Base-by-base conservation (phyloP, 2,113 vertebrate genomes). In the Telmatochromis brichardi region DNA sequence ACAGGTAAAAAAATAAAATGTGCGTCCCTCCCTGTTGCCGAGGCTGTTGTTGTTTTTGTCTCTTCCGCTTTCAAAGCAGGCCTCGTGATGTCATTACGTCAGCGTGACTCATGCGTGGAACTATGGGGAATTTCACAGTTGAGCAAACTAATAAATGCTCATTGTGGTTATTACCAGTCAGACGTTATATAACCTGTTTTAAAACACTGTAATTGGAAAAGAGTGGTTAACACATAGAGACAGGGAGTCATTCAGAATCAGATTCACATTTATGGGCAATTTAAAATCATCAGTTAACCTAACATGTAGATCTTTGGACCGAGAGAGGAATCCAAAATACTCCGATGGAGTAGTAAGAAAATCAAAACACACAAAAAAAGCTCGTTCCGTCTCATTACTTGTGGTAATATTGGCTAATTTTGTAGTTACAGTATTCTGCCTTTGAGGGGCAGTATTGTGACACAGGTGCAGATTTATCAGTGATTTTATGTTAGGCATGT, bases 31-130 rank as follows among this genome's bases (percentile, higher is more conserved):
- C 17, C 31, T 17, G 84, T 42, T 45, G 42, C 81, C 19, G 76
- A 83, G 45, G 94, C 93, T 95, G 85, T 94, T 95, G 94, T 95
- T 95, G 85, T 94, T 95, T 83, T 92, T 88, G 10, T 93, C 88
- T 89, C 90, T 96, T 96, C 96, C 95, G 94, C 87, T 33, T 93
- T 92, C 78, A 79, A 31, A 8, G 73, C 86, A 94, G 94, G 94
- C 93, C 95, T 83, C 91, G 93, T 95, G 95, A 95, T 90, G 94
- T 93, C 94, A 95, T 84, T 86, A 93, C 96, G 96, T 95, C 91
- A 95, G 82, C 40, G 86, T 93, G 84, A 93, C 68, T 88, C 92
- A 92, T 81, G 73, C 84, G 79, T 80, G 71, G 26, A 19, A 19
- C 54, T 31, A 5, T 4, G 7, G 33, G 86, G 47, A 9, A 40